These are phyloP conservation scores for Rhynchomys soricoides DNA, from an alignment of 2,113 vertebrate species.

Conservation along the genomic window DNA sequence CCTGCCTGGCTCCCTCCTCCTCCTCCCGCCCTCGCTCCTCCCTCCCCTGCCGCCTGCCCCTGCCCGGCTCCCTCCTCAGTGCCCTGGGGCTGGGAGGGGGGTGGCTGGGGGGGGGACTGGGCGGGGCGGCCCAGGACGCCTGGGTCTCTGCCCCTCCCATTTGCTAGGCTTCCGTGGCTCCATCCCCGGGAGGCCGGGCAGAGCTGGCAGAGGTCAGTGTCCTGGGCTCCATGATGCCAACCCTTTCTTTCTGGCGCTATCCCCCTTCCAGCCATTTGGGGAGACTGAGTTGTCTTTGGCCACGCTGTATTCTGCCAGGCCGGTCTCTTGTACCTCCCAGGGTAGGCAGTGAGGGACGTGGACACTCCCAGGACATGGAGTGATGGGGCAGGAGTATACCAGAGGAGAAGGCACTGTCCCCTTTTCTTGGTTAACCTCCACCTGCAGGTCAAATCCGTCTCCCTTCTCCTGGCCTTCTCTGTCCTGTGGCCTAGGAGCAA, in stretches of 20 bases:
- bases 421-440: slow-evolving; percentile 10
- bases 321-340: slow-evolving; percentile 32
- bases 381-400: not conserved
- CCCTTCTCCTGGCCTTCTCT: not conserved
- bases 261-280: slow-evolving; percentile 39
- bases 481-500: slow-evolving; percentile 40
- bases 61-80: slow-evolving; percentile 76
- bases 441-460: slow-evolving; percentile 1
- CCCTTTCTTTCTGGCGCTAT: slow-evolving; percentile 58
- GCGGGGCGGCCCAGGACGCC: slow-evolving; percentile 71
- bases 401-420: not conserved
- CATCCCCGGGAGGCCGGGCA: slow-evolving; percentile 66
- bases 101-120: slow-evolving; percentile 24
- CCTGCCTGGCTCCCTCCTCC: slow-evolving; percentile 73
- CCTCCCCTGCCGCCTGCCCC: slow-evolving; percentile 72
- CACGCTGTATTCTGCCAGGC: slow-evolving; percentile 5
- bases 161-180: slow-evolving; percentile 65
- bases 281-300: slow-evolving; percentile 8
- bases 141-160: slow-evolving; percentile 77
- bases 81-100: slow-evolving; percentile 70
- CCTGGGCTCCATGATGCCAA: slow-evolving; percentile 72
- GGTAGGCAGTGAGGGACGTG: not conserved
- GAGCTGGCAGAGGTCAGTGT: slow-evolving; percentile 76
- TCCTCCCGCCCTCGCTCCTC: slow-evolving; percentile 78
- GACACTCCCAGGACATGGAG: not conserved